Evolutionary conservation across 2,113 vertebrate species (phyloP), one percentile per base, ranked within the genome.

Genomic region (Megaleporinus macrocephalus): DNA sequence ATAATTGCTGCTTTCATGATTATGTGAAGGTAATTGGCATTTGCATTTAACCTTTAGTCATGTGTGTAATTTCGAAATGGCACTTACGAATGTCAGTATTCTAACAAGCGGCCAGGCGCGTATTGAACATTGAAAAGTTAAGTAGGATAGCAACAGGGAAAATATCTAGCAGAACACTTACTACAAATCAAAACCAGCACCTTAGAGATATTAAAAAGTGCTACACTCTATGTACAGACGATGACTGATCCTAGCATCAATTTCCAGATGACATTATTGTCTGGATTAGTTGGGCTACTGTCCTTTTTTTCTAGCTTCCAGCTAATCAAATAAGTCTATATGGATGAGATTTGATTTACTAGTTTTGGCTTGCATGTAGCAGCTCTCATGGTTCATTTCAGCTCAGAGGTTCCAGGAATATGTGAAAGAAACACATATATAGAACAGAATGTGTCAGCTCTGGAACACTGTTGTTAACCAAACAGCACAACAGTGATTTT

Each of bases 21-120:
- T 22, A 62, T 74, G 36, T 41, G 53, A 73, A 78, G 55, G 27
- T 73, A 68, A 80, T 78, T 84, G 49, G 16, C 68, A 78, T 85
- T 78, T 66, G 69, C 27, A 68, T 85, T 66, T 78, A 78, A 81
- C 74, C 74, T 81, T 85, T 73, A 78, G 62, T 78, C 79, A 51
- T 85, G 83, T 73, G 26, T 81, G 24, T 73, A 73, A 81, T 81
- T 85, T 81, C 15, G 44, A 76, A 80, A 81, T 29, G 59, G 47
- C 33, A 59, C 33, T 14, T 62, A 49, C 49, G 27, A 11, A 62
- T 22, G 41, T 80, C 26, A 80, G 70, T 61, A 24, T 78, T 66
- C 49, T 49, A 41, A 73, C 26, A 62, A 53, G 36, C 53, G 26
- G 53, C 44, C 24, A 61, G 53, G n/a, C 24, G 26, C 4, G 27